Evolutionary conservation across 2,888 invertebrate genomes (phyloP), one percentile per base, ranked within the genome.

Genomic region (Sphecodes monilicornis): DNA sequence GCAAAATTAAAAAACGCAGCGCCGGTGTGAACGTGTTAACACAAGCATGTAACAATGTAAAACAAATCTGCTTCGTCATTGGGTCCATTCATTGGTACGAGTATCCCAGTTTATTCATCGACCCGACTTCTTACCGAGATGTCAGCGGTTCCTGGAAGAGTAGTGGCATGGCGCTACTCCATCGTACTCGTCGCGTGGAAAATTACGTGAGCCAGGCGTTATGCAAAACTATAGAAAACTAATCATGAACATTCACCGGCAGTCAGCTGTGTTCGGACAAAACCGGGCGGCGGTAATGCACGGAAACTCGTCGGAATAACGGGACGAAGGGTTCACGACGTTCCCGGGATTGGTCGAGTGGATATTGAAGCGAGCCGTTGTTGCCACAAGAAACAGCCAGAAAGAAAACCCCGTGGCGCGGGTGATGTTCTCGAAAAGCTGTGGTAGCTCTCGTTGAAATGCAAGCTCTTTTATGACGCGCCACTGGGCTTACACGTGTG

Each of bases 401-500:
- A 50, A 83, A 72, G 80, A 80, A 80, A 71, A 39, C 41, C 29
- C 29, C 69, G 60, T n/a, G 54, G 10, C 54, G 41, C 29, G 50
- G 36, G 43, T 6, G 81, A 69, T 66, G 81, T 60, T 78, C 73
- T 22, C 85, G 77, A 82, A 84, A 84, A 75, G 72, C 78, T 75
- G 76, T 18, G 66, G 74, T 68, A 72, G 75, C 69, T 73, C 80
- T 88, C 80, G 83, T 83, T 85, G 87, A 85, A 87, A 89, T 82
- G 78, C 78, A 82, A 81, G 89, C 82, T 80, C 86, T 88, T 90
- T 89, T 82, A 78, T 78, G 80, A 88, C 80, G 76, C 74, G 80
- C 84, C 66, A 70, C 41, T 79, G 83, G 70, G 84, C 84, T 74
- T 73, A 72, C 75, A 79, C 83, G 79, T 76, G 73, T 43, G 43